Evolutionary conservation across 2,113 vertebrate species (phyloP), one percentile per base, ranked within the genome.

Genomic region (Pelodiscus sinensis): DNA sequence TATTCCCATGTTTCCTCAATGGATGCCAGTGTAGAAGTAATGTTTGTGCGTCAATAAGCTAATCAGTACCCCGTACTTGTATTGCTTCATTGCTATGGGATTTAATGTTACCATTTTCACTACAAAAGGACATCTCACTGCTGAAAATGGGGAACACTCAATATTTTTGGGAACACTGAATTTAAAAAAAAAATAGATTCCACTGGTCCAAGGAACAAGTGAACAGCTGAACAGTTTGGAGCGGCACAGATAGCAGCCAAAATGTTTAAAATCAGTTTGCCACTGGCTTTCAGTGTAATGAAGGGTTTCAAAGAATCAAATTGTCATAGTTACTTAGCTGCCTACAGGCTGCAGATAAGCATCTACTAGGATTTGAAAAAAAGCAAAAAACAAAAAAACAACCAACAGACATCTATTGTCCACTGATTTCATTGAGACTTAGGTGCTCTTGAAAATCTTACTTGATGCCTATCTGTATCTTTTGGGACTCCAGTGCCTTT

Each of bases 221-320:
- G n/a, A n/a, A 0, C 35, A 68, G 13, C 57, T 29, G 38, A 2
- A 29, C 5, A 2, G 1, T 27, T 4, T 15, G 19, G 71, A 44
- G 22, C 50, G 57, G 27, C 4, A 77, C 52, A 1, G 10, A 3
- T 21, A 24, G 6, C 0, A 0, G 22, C 52, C 38, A 68, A 15
- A 24, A 22, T 51, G 71, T 60, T 58, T 51, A 44, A 14, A 58
- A 29, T 31, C 44, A 78, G 18, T 9, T 0, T 15, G 12, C 35
- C 18, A 51, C n/a, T 44, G 35, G 22, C 38, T 50, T 62, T 18
- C 35, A 57, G 58, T 6, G 4, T 44, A 2, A 0, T 8, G 31
- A 19, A 1, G 10, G 65, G 65, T 9, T 89, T 38, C 75, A n/a
- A 35, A 80, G 60, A 35, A 22, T 12, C 54, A 27, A 5, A 4